A percentile compares a stretch with the other conserved stretches of the same genome.
Evolutionary conservation across 2,113 vertebrate species (phyloP).

Genomic region (Atrichornis clamosus): DNA sequence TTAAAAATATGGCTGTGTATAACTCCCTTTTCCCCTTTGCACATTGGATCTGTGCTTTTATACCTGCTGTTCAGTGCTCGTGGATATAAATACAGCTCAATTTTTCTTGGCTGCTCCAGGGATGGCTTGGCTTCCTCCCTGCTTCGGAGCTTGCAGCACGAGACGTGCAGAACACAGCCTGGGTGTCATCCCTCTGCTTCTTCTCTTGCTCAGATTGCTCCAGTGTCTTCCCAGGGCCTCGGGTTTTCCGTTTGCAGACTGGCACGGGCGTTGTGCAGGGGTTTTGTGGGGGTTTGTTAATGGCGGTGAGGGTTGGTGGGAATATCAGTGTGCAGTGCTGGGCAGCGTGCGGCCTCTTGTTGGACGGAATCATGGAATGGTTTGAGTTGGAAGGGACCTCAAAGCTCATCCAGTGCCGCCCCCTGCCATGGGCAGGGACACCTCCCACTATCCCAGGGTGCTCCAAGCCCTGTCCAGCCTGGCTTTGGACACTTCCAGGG

Average conservation of each 20-base stretch:
- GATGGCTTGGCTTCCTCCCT: not conserved
- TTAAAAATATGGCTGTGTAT: not conserved
- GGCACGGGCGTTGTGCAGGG: not conserved
- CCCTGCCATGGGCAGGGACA: not conserved
- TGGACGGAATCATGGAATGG: not conserved
- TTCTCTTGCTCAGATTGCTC: not conserved
- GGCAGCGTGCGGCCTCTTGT: not conserved
- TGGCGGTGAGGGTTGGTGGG: accelerated
- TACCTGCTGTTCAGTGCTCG: not conserved
- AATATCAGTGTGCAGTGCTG: accelerated
- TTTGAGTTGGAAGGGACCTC: not conserved
- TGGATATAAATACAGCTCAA: not conserved
- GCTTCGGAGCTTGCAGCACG: not conserved
- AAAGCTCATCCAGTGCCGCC: not conserved
- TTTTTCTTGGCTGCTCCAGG: constrained; percentile 1
- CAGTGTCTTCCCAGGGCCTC: accelerated
- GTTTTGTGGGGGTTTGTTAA: accelerated
- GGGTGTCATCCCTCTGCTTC: not conserved
- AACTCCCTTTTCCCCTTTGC: not conserved
- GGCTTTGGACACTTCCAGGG: not conserved
- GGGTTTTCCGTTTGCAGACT: not conserved
- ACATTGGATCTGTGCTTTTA: not conserved
- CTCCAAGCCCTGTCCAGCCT: accelerated
- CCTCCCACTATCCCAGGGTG: accelerated
- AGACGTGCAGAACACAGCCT: not conserved